These are phyloP conservation scores for Rutpela maculata DNA, from an alignment of 2,888 invertebrate genomes.

Conservation along the genomic window DNA sequence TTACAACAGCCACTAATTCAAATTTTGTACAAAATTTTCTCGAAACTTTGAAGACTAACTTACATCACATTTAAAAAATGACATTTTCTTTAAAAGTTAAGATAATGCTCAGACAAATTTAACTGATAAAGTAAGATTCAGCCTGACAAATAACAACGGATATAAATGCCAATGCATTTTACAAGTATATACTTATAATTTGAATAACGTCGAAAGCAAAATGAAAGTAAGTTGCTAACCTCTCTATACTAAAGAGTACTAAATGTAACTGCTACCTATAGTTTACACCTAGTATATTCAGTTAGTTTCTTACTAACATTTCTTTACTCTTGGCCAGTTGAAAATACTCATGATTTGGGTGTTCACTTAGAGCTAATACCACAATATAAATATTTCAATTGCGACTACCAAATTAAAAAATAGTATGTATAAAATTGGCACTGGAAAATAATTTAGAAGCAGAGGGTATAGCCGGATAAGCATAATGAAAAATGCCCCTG, in stretches of 20 bases:
- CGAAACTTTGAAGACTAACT: not conserved
- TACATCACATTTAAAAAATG: constrained; percentile 5
- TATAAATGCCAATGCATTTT: too few species aligned
- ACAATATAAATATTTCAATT: not conserved
- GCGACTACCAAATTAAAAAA: not conserved
- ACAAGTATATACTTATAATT: too few species aligned
- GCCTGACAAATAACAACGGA: too few species aligned
- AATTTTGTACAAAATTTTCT: constrained; percentile 12
- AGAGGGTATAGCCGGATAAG: too few species aligned
- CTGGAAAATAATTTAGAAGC: not conserved
- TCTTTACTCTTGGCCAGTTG: too few species aligned
- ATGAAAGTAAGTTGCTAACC: not conserved
- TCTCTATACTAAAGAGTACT: not conserved
- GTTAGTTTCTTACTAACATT: too few species aligned
- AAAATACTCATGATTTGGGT: too few species aligned
- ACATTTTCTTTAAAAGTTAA: not conserved
- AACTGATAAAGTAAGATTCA: not conserved
- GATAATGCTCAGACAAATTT: not conserved
- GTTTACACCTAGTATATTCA: too few species aligned
- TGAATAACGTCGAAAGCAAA: not conserved
- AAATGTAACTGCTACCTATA: too few species aligned
- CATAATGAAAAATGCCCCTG: too few species aligned
- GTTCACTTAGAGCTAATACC: too few species aligned
- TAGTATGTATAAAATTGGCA: not conserved
- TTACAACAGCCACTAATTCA: not conserved